phyloP scores from a whole-genome alignment of 2,888 invertebrate genomes.

The Eupithecia tripunctaria region DNA sequence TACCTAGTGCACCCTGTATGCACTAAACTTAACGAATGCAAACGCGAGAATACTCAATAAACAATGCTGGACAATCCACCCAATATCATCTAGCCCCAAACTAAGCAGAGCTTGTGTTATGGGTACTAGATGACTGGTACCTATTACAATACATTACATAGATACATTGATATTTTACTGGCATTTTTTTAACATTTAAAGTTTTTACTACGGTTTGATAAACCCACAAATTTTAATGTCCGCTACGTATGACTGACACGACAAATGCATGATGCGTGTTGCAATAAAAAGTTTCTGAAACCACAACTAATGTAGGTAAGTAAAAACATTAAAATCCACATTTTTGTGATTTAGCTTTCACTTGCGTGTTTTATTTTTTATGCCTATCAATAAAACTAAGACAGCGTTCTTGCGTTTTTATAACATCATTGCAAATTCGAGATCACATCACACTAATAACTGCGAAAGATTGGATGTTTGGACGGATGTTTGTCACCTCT shows the following conservation, averaged over 20 bases:
- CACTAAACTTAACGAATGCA: background rate
- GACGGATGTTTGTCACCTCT: too few relatives aligned
- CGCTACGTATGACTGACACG: background rate
- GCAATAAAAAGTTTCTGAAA: background rate
- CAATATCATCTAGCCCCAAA: too few relatives aligned
- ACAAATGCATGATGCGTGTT: background rate
- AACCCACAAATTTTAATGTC: background rate
- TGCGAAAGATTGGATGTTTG: too few relatives aligned
- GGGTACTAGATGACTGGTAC: too few relatives aligned
- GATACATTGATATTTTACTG: too few relatives aligned
- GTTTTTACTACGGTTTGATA: background rate
- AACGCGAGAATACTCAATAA: background rate
- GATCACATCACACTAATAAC: background rate
- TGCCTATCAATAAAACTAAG: background rate
- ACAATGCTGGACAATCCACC: too few relatives aligned
- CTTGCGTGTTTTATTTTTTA: background rate
- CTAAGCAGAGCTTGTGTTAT: too few relatives aligned
- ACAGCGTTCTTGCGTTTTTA: background rate
- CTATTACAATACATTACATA: too few relatives aligned
- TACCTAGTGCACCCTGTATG: too few relatives aligned
- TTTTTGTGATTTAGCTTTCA: background rate
- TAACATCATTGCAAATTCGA: background rate
- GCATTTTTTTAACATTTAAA: background rate
- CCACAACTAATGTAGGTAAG: background rate
- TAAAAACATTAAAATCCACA: background rate